Conservation (phyloP, 2,888 invertebrate genomes). For the Andricus curvator region DNA sequence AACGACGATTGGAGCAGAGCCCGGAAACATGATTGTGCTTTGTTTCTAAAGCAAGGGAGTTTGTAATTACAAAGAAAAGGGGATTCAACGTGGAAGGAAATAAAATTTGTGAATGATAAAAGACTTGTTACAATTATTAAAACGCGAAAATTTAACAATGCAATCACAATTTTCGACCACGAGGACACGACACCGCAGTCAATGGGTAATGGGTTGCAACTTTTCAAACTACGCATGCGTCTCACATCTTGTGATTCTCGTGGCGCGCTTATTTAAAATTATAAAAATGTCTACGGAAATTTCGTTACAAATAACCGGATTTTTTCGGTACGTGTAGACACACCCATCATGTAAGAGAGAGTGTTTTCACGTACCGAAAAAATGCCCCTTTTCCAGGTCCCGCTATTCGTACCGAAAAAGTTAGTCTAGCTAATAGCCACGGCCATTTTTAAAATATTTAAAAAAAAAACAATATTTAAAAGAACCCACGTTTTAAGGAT, state of each 20-base stretch:
- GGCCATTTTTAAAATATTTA: too few relatives aligned
- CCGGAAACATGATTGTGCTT: constrained; percentile 79
- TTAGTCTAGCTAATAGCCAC: too few relatives aligned
- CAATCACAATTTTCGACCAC: constrained; percentile 16
- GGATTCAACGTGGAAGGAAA: neutral
- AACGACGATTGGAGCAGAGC: constrained; percentile 92
- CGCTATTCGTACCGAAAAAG: too few relatives aligned
- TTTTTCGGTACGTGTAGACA: too few relatives aligned
- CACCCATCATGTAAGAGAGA: too few relatives aligned
- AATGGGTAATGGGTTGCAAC: neutral
- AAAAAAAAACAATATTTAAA: too few relatives aligned
- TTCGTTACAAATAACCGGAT: too few relatives aligned
- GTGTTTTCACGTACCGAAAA: too few relatives aligned
- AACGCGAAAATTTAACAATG: neutral
- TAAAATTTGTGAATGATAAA: neutral
- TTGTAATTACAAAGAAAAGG: neutral
- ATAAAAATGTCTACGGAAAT: too few relatives aligned
- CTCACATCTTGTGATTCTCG: neutral
- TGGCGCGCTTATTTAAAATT: neutral
- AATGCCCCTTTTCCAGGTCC: too few relatives aligned
- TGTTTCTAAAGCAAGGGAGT: neutral
- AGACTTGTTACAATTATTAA: neutral
- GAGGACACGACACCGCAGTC: neutral
- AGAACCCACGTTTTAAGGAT: too few relatives aligned
- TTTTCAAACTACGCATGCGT: constrained; percentile 3